These are phyloP conservation scores for Gastrophryne carolinensis DNA, from an alignment of 2,797 vertebrate species.

Conservation along the genomic window DNA sequence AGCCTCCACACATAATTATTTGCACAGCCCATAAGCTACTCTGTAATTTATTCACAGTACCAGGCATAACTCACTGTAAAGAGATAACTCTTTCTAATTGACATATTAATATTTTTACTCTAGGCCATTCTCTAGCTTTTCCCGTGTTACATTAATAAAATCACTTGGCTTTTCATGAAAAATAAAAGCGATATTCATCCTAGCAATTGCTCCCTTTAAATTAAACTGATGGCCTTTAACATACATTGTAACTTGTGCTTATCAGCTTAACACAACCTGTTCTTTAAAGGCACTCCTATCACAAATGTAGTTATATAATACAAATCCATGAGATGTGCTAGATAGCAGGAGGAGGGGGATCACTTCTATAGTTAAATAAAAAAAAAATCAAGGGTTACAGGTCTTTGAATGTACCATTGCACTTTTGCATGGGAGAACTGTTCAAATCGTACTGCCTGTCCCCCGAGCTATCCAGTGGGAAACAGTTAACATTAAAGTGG, in stretches of 20 bases:
- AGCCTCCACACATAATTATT: constrained; percentile 35
- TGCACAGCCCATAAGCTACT: constrained; percentile 6
- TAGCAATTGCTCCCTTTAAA: constrained; percentile 19
- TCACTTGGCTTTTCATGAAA: constrained; percentile 30
- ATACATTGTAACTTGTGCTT: not conserved
- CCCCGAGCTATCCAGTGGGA: no score
- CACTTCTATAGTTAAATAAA: no score
- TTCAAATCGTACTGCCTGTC: no score
- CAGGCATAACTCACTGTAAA: constrained; percentile 2
- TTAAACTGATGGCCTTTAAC: constrained; percentile 31
- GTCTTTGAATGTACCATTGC: no score
- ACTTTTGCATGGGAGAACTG: no score
- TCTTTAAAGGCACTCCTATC: no score
- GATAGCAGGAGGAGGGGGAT: no score
- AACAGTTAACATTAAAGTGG: no score
- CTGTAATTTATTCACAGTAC: constrained; percentile 35
- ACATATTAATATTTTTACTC: constrained; percentile 31
- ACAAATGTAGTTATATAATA: no score
- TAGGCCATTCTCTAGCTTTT: constrained; percentile 17
- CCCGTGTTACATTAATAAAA: constrained; percentile 29
- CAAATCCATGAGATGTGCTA: no score
- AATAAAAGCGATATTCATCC: constrained; percentile 26
- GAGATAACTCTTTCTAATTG: constrained; percentile 39
- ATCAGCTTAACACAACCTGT: constrained; percentile 15
- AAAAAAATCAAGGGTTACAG: no score